Conservation (phyloP, 1,140 invertebrate species). For the Zaprionus kolodkinae region DNA sequence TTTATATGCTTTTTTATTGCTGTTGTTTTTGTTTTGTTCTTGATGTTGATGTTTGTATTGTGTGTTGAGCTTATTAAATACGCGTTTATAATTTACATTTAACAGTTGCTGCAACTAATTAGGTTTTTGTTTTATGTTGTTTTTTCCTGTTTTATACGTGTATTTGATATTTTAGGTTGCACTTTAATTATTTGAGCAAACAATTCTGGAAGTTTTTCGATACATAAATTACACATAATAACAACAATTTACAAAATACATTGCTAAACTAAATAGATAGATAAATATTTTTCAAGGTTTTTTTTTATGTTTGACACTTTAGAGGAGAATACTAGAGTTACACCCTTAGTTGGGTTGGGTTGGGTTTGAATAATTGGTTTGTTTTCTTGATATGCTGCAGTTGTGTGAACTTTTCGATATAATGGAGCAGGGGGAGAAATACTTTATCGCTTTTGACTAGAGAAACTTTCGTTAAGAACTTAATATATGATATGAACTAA, state of each 20-base stretch:
- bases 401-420: slow-evolving; percentile 18
- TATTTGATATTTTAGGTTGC: slow-evolving; percentile 17
- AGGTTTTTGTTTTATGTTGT: slow-evolving; percentile 1
- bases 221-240: slow-evolving; percentile 23
- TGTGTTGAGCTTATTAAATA: slow-evolving; percentile 42
- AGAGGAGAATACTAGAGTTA: slow-evolving; percentile 21
- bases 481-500: slow-evolving; percentile 32
- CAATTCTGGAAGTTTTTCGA: slow-evolving; percentile 36
- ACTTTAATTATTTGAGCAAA: slow-evolving; percentile 37
- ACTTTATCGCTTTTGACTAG: slow-evolving; percentile 29
- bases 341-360: not conserved
- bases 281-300: not conserved
- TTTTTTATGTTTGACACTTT: slow-evolving; percentile 30
- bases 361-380: slow-evolving; percentile 8
- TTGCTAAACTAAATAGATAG: slow-evolving; percentile 10
- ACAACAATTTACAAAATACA: slow-evolving; percentile 38
- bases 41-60: slow-evolving; percentile 31
- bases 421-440: not conserved
- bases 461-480: slow-evolving; percentile 17
- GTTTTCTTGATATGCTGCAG: slow-evolving; percentile 40
- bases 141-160: not conserved
- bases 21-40: slow-evolving; percentile 19
- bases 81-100: slow-evolving; percentile 30
- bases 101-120: slow-evolving; percentile 40
- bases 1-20: slow-evolving; percentile 47